phyloP scores from a whole-genome alignment of 2,888 invertebrate genomes.

The Lapara coniferarum region DNA sequence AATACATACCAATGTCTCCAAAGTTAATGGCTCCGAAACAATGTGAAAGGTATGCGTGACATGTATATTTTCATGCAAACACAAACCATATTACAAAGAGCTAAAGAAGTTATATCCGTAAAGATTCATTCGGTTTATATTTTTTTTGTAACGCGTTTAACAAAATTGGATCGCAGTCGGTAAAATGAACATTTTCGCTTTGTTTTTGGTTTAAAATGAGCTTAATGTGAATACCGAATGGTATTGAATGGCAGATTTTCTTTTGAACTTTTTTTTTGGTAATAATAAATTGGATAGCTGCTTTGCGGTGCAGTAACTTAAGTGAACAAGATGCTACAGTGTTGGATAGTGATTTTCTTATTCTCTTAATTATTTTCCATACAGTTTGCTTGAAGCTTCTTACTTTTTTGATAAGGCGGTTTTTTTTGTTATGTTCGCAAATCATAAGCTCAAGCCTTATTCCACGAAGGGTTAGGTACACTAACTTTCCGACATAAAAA shows the following conservation, averaged over 20 bases:
- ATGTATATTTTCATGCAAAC: background rate
- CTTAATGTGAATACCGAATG: slow-evolving; percentile 6
- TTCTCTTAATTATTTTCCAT: no score
- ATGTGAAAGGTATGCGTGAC: background rate
- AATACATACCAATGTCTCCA: background rate
- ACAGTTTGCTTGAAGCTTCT: no score
- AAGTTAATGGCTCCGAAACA: background rate
- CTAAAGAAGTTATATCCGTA: background rate
- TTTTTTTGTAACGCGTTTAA: slow-evolving; percentile 13
- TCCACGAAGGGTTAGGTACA: no score
- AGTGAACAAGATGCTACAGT: no score
- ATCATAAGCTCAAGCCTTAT: no score
- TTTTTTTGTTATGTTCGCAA: no score
- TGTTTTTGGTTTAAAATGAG: slow-evolving; percentile 16
- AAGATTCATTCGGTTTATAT: background rate
- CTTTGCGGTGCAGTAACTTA: no score
- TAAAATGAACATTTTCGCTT: slow-evolving; percentile 18
- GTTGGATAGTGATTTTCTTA: background rate
- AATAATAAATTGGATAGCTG: background rate
- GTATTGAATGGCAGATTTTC: background rate
- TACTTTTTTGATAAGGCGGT: no score
- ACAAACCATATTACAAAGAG: background rate
- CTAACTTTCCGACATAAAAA: no score
- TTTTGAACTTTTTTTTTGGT: no score
- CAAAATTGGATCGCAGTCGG: slow-evolving; percentile 20